These are phyloP conservation scores for Archegozetes longisetosus DNA, from an alignment of 1,140 invertebrate species.

Conservation along the genomic window DNA sequence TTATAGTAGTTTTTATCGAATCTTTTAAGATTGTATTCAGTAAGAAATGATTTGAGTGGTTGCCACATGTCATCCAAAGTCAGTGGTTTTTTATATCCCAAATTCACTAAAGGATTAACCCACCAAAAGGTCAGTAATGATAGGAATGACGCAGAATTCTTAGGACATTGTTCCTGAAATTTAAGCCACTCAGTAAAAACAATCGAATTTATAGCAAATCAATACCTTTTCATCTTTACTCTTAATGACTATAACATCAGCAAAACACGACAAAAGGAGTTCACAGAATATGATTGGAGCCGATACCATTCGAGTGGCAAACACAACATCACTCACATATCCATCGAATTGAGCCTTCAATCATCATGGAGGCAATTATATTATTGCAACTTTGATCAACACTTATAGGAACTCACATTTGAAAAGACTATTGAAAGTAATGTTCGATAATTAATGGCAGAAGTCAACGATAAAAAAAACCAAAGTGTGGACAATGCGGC, in stretches of 20 bases:
- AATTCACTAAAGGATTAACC: slow-evolving; percentile 47
- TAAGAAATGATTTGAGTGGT: not conserved
- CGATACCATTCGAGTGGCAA: not conserved
- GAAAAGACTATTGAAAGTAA: not conserved
- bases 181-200: not conserved
- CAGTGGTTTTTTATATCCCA: not conserved
- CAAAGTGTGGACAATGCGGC: slow-evolving; percentile 5
- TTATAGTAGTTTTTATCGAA: slow-evolving; percentile 52
- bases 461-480: not conserved
- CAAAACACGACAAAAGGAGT: slow-evolving; percentile 1
- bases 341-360: not conserved
- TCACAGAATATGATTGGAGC: not conserved
- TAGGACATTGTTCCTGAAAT: slow-evolving; percentile 38
- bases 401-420: too few species aligned
- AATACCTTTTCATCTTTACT: not conserved
- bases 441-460: slow-evolving; percentile 6
- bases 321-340: not conserved
- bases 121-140: slow-evolving; percentile 74
- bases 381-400: not conserved
- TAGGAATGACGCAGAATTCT: slow-evolving; percentile 64
- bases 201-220: not conserved
- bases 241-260: not conserved
- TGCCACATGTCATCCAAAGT: slow-evolving; percentile 3
- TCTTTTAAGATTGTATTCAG: slow-evolving; percentile 43
- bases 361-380: not conserved